Evolutionary conservation across 1,140 invertebrate genomes (phyloP).

Genomic region (Zophobas atratus): DNA sequence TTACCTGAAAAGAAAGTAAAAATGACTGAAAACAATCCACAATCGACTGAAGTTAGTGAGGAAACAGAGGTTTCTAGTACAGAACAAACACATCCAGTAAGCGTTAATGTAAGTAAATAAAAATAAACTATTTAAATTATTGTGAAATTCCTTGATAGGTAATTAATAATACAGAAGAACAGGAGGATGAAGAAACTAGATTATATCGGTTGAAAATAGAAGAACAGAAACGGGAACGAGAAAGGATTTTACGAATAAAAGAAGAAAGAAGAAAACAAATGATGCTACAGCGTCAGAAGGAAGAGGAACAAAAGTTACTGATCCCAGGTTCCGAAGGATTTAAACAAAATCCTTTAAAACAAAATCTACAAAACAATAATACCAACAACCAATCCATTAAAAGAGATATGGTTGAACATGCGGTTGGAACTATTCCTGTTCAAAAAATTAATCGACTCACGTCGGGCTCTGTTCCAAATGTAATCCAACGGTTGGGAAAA

Average conservation of each 20-base stretch:
- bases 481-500: no score
- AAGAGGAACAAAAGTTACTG: neutral
- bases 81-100: no score
- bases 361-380: neutral
- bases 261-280: conserved; percentile 71
- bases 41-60: no score
- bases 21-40: conserved; percentile 20
- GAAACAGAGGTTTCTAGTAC: no score
- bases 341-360: neutral
- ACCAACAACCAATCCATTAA: neutral
- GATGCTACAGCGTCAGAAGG: conserved; percentile 13
- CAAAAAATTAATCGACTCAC: neutral
- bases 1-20: conserved; percentile 13
- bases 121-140: no score
- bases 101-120: conserved; percentile 22
- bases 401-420: neutral
- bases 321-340: neutral
- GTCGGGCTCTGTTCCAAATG: neutral
- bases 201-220: conserved; percentile 77
- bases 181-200: conserved; percentile 76
- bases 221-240: conserved; percentile 75
- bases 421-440: neutral
- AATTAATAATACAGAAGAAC: conserved; percentile 52
- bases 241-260: conserved; percentile 74
- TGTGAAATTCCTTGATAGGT: no score